These are phyloP conservation scores for Prinia subflava DNA, from an alignment of 2,113 vertebrate species.

Conservation along the genomic window DNA sequence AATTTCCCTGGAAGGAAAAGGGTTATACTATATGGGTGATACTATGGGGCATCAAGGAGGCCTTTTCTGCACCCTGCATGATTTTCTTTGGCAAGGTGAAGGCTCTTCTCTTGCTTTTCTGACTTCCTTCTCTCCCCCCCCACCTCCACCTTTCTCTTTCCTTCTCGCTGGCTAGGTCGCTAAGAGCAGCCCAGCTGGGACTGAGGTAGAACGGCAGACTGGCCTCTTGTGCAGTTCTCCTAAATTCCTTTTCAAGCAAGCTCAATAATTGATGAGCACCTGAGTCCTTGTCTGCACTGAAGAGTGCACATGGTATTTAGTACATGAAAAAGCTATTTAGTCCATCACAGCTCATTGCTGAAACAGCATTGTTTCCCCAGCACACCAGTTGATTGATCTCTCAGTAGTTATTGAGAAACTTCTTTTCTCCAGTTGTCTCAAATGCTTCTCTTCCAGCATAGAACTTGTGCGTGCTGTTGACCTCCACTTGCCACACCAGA, in stretches of 20 bases:
- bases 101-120: neutral
- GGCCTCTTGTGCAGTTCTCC: constrained; percentile 57
- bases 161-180: neutral
- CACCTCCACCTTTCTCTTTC: neutral
- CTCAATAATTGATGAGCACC: constrained; percentile 73
- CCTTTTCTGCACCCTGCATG: neutral
- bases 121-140: neutral
- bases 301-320: constrained; percentile 28
- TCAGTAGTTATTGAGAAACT: neutral
- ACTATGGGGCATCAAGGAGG: neutral
- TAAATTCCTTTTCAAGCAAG: constrained; percentile 74
- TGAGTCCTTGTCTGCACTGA: constrained; percentile 27
- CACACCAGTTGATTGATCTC: constrained; percentile 33
- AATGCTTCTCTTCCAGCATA: neutral
- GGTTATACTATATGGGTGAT: neutral
- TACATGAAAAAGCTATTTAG: constrained; percentile 69
- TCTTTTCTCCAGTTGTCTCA: neutral
- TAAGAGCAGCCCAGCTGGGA: constrained; percentile 44
- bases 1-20: neutral
- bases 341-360: constrained; percentile 20
- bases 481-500: neutral
- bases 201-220: neutral
- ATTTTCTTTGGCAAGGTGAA: neutral
- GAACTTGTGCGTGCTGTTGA: neutral
- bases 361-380: constrained; percentile 3